These are phyloP conservation scores for Armadillidium nasatum DNA, from an alignment of 1,140 invertebrate species.

Conservation along the genomic window DNA sequence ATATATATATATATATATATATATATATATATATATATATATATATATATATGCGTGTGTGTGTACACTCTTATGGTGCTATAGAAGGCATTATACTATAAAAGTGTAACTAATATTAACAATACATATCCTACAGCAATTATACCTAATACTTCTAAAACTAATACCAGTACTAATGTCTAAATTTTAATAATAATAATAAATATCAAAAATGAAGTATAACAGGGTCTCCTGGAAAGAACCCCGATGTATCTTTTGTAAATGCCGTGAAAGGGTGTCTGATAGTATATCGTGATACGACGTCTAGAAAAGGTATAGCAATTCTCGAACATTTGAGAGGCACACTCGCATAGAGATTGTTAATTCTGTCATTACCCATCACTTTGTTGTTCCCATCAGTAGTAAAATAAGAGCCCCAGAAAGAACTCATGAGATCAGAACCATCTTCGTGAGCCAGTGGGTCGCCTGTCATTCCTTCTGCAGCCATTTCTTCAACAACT, in stretches of 20 bases:
- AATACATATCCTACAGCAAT: background rate
- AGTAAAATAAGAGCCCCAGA: slow-evolving; percentile 42
- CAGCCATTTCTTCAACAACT: slow-evolving; percentile 67
- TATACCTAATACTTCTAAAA: background rate
- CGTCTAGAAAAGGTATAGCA: slow-evolving; percentile 38
- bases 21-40: background rate
- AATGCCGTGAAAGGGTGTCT: slow-evolving; percentile 42
- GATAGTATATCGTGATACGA: slow-evolving; percentile 37
- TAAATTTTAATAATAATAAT: slow-evolving; percentile 6
- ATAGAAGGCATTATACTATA: no score
- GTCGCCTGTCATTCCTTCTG: slow-evolving; percentile 54
- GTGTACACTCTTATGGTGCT: no score
- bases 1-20: slow-evolving; percentile 20
- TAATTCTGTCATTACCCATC: slow-evolving; percentile 37
- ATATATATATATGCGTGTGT: no score
- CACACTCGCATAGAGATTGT: slow-evolving; percentile 37
- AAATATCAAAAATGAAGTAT: slow-evolving; percentile 37
- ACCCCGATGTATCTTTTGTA: slow-evolving; percentile 35
- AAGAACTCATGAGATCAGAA: slow-evolving; percentile 43
- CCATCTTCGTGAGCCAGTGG: slow-evolving; percentile 38
- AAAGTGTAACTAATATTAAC: background rate
- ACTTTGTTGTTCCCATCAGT: slow-evolving; percentile 34
- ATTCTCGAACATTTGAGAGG: slow-evolving; percentile 34
- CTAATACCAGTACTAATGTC: background rate
- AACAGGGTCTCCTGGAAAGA: slow-evolving; percentile 42